These are phyloP conservation scores for Cladorhizidae sp. DNA, from an alignment of 37 sponge, comb jelly and placozoan species.

Conservation along the genomic window DNA sequence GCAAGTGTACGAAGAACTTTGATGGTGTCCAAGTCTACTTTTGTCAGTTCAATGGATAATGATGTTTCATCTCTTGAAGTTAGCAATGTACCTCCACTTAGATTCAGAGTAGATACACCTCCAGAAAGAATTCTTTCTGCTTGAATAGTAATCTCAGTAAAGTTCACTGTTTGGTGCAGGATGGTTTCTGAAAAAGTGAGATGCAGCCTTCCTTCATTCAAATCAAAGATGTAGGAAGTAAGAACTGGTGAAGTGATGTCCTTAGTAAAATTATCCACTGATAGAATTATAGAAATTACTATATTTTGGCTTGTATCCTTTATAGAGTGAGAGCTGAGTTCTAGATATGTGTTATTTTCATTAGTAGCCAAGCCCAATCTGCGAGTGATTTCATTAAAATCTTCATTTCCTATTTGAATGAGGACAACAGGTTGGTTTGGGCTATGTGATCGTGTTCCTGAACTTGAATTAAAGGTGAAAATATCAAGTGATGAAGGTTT, in stretches of 20 bases:
- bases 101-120: slow-evolving; percentile 14
- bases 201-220: slow-evolving; percentile 56
- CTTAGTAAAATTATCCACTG: slow-evolving; percentile 47
- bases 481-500: not conserved
- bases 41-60: slow-evolving; percentile 39
- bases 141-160: slow-evolving; percentile 68
- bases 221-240: slow-evolving; percentile 56
- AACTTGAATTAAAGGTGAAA: not conserved
- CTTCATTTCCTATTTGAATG: slow-evolving; percentile 63
- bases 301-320: slow-evolving; percentile 69
- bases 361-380: slow-evolving; percentile 61
- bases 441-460: slow-evolving; percentile 41
- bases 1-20: slow-evolving; percentile 74
- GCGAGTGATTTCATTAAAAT: slow-evolving; percentile 84
- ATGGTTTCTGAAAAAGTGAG: slow-evolving; percentile 88
- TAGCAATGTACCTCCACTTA: slow-evolving; percentile 57
- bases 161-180: slow-evolving; percentile 52
- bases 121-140: not conserved
- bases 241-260: slow-evolving; percentile 66
- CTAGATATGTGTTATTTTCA: slow-evolving; percentile 62
- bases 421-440: slow-evolving; percentile 69
- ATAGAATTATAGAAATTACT: slow-evolving; percentile 31
- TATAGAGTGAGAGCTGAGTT: slow-evolving; percentile 36
- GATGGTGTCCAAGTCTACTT: slow-evolving; percentile 69
- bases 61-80: slow-evolving; percentile 43